Evolutionary conservation across 2,888 invertebrate genomes (phyloP), one percentile per base, ranked within the genome.

Genomic region (Pegoplata infirma): DNA sequence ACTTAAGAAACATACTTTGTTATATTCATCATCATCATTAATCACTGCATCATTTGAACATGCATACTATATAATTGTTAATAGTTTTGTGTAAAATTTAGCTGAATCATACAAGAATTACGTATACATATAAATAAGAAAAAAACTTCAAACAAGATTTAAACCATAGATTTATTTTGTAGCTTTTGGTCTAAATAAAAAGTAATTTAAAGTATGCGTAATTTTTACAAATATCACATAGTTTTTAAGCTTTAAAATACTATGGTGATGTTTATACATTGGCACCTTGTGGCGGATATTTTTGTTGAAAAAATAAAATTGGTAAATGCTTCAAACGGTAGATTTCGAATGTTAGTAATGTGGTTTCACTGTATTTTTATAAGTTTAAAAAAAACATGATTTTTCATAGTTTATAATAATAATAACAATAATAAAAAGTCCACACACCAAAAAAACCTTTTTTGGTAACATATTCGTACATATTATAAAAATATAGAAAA

Each of bases 371-470:
- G n/a, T 25, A 25, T 7, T 25, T 53, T 14, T 28, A 53, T 23
- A 51, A n/a, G n/a, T 51, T 51, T 23, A 10, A 53, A 14, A 40
- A 44, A 40, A 64, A 67, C 74, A 75, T 75, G 63, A 69, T 56
- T 76, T 69, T 68, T 4, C 14, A 40, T 25, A 23, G 53, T 32
- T 53, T 36, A 47, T 6, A 7, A 5, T 58, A 69, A 32, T 12
- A 23, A 25, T 25, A 25, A 25, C 25, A 5, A 17, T n/a, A n/a
- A n/a, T n/a, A n/a, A n/a, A n/a, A n/a, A n/a, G n/a, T n/a, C 51
- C n/a, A 49, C 10, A 49, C 16, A 53, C n/a, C n/a, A 46, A 36
- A 28, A 28, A 25, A 51, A 69, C 21, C 59, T 67, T 67, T 67
- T 66, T 58, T 51, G 59, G 5, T 19, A 8, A 36, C 58, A 55